Evolutionary conservation across 2,888 invertebrate species (phyloP).

Genomic region (Artemia sp.): DNA sequence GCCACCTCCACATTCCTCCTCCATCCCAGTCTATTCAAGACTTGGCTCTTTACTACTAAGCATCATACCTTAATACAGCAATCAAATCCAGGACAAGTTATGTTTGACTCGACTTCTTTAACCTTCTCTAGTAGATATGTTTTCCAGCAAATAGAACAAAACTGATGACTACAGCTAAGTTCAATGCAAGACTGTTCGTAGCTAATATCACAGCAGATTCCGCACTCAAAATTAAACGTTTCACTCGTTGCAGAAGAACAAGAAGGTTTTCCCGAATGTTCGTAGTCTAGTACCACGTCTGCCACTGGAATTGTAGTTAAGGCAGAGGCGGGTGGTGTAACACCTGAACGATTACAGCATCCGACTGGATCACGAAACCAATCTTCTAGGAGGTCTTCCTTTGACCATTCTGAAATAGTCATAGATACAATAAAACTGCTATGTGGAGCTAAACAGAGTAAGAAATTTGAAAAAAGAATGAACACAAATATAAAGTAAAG

Average conservation of each 20-base stretch:
- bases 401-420: slow-evolving; percentile 43
- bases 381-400: slow-evolving; percentile 44
- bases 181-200: slow-evolving; percentile 38
- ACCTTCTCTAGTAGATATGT: slow-evolving; percentile 47
- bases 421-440: background rate
- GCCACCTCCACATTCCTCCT: too few species aligned
- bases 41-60: too few species aligned
- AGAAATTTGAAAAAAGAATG: background rate
- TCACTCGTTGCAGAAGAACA: background rate
- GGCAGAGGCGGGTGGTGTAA: slow-evolving; percentile 42
- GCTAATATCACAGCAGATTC: slow-evolving; percentile 40
- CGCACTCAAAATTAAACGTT: slow-evolving; percentile 37
- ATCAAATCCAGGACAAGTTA: slow-evolving; percentile 46
- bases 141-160: slow-evolving; percentile 48
- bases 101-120: slow-evolving; percentile 46
- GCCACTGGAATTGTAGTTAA: slow-evolving; percentile 25
- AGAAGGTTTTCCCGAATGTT: slow-evolving; percentile 30
- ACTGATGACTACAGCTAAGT: slow-evolving; percentile 45
- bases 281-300: slow-evolving; percentile 23
- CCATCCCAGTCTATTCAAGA: too few species aligned
- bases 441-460: background rate
- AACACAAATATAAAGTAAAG: slow-evolving; percentile 23
- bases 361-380: slow-evolving; percentile 48
- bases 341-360: slow-evolving; percentile 47
- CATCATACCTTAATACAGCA: slow-evolving; percentile 35